A percentile compares a stretch with the other conserved stretches of the same genome.
Evolutionary conservation across 2,113 vertebrate genomes (phyloP).

Genomic region (Bubo blakistoni): DNA sequence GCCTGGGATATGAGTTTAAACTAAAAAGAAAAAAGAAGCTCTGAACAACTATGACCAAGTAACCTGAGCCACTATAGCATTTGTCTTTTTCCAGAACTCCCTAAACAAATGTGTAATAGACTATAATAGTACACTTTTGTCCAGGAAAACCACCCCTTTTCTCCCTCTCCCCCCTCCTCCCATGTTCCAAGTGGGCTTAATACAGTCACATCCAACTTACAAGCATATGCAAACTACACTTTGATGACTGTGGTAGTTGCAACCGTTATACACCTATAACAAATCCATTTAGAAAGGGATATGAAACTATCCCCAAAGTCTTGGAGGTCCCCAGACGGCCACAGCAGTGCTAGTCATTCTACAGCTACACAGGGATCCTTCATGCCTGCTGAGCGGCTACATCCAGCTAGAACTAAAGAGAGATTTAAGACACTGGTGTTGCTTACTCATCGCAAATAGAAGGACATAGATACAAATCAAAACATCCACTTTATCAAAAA

Average conservation of each 20-base stretch:
- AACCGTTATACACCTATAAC: not conserved
- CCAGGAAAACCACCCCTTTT: not conserved
- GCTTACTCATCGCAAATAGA: not conserved
- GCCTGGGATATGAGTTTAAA: conserved; percentile 99
- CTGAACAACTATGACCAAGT: conserved; percentile 57
- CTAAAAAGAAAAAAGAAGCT: conserved; percentile 74
- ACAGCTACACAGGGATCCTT: not conserved
- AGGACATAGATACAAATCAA: not conserved
- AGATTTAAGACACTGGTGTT: not conserved
- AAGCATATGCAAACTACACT: not conserved
- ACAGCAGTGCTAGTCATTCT: not conserved
- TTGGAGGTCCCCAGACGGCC: not conserved
- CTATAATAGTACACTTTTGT: not conserved
- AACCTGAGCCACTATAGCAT: not conserved
- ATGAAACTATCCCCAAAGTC: not conserved
- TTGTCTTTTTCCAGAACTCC: not conserved
- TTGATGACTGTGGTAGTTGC: not conserved
- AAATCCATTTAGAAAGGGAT: not conserved
- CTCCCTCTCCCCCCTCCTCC: conserved; percentile 9
- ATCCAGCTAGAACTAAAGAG: not conserved
- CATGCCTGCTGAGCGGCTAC: not conserved
- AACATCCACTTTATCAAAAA: not conserved
- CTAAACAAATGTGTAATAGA: not conserved
- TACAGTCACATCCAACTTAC: not conserved
- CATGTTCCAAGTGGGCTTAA: not conserved